A percentile compares a stretch with the other conserved stretches of the same genome.
phyloP scores from a whole-genome alignment of 2,113 vertebrate genomes.

The Gila orcuttii region DNA sequence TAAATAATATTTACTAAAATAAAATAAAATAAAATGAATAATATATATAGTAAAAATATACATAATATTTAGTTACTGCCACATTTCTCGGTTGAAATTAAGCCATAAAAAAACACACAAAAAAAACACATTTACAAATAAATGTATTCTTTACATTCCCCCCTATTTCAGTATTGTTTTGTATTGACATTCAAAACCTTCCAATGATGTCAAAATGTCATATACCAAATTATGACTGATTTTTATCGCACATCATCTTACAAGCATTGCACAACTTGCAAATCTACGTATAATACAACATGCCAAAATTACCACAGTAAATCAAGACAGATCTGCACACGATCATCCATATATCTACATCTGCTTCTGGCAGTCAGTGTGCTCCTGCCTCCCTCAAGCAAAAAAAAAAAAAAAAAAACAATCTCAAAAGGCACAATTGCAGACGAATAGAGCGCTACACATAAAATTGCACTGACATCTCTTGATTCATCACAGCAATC shows the following conservation, averaged over 20 bases:
- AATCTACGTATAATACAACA: not conserved
- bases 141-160: too few relatives aligned
- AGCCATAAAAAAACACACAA: not conserved
- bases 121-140: not conserved
- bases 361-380: not conserved
- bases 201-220: not conserved
- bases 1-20: not conserved
- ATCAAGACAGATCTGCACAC: not conserved
- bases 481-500: not conserved
- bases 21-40: too few relatives aligned
- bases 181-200: not conserved
- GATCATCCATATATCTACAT: not conserved
- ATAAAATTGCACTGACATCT: slow-evolving; percentile 11
- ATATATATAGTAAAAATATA: too few relatives aligned
- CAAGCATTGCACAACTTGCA: not conserved
- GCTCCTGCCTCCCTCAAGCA: not conserved
- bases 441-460: slow-evolving; percentile 4
- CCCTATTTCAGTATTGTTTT: not conserved
- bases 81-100: not conserved
- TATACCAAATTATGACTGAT: not conserved
- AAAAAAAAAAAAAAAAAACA: not conserved
- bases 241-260: not conserved
- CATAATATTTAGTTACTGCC: not conserved
- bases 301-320: not conserved
- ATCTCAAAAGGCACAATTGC: not conserved